Base-by-base conservation (phyloP, 2,113 vertebrate species). In the Psittacula cyanocephala region DNA sequence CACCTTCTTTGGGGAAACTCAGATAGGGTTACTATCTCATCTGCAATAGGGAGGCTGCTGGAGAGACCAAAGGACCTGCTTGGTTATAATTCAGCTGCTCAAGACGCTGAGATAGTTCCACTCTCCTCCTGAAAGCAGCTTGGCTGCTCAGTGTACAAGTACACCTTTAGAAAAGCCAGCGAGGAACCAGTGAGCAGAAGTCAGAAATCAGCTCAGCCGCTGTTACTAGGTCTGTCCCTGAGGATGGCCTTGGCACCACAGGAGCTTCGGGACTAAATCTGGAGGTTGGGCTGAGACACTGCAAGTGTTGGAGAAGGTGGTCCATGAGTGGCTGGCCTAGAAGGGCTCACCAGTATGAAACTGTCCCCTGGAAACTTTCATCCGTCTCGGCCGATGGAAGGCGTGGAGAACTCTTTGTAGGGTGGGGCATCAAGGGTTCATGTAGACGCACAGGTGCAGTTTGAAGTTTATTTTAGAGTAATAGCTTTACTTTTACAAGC, bases 381-480 rank as follows among this genome's bases (percentile, higher is more conserved):
- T 53, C 41, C 27, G 18, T 52, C 49, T 65, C 1, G 0, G 7
- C 2, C 70, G 37, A 63, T 17, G 29, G 23, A 52, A 74, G 39
- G 16, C 2, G 0, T 33, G 27, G 31, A 78, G 22, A 87, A 33
- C 28, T 49, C 43, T 63, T 62, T 17, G 11, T 11, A 65, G 43
- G 29, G 10, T 5, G 4, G 22, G 17, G 10, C 43, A 92, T 23
- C 46, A 41, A 82, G 35, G 49, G 29, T 57, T 25, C 86, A 67
- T 0, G 2, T 19, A 31, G 44, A 29, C 0, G 0, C 6, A 5
- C 0, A 0, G 5, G 19, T 74, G 29, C 23, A 39, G 39, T 46
- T 60, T 47, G 39, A 75, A 50, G 9, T 47, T 35, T 23, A 3
- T 81, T 75, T 67, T 1, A 0, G 24, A 37, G 29, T 23, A 78